These are phyloP conservation scores for Molossus molossus DNA, from an alignment of 2,797 vertebrate species.

Conservation along the genomic window DNA sequence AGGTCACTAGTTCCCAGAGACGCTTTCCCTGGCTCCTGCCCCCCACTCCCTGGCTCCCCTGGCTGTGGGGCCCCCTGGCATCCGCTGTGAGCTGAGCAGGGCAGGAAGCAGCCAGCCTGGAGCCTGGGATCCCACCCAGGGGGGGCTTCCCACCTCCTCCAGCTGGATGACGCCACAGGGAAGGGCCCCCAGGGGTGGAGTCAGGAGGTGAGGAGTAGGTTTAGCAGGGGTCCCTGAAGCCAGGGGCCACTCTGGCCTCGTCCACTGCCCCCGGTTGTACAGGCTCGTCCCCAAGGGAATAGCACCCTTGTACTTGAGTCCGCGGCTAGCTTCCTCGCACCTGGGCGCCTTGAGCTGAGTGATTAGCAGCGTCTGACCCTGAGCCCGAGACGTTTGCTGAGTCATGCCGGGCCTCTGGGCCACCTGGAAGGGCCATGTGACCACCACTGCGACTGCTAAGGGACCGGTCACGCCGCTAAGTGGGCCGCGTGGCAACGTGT, in stretches of 20 bases:
- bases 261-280: not conserved
- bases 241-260: not conserved
- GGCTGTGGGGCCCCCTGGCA: not conserved
- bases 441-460: not conserved
- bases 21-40: not conserved
- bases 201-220: not conserved
- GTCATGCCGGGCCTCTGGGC: not conserved
- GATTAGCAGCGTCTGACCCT: not conserved
- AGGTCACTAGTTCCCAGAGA: fast-evolving
- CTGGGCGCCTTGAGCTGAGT: not conserved
- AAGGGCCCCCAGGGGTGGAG: not conserved
- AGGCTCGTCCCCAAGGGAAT: not conserved
- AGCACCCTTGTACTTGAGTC: not conserved
- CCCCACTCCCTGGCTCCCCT: not conserved
- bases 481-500: not conserved
- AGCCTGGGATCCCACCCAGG: not conserved
- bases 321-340: fast-evolving
- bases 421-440: not conserved
- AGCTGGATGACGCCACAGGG: not conserved
- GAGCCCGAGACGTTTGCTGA: conserved; percentile 3
- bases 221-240: not conserved
- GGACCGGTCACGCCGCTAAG: not conserved
- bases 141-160: not conserved
- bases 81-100: not conserved
- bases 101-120: not conserved